A percentile compares a stretch with the other conserved stretches of the same genome.
These are phyloP conservation scores for Camelus dromedarius DNA, from an alignment of 2,113 vertebrate species.

Conservation along the genomic window DNA sequence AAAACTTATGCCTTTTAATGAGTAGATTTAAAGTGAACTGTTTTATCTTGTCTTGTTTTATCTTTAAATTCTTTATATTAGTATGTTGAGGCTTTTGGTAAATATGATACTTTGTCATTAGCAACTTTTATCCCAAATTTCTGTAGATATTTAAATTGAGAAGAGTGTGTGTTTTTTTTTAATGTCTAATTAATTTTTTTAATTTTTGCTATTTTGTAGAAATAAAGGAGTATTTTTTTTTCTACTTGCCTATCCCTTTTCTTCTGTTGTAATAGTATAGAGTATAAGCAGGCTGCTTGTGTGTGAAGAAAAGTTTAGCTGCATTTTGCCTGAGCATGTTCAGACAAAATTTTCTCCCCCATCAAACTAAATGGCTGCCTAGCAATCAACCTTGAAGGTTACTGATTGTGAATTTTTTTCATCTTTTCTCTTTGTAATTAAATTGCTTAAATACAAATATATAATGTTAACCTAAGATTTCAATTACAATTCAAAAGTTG, in stretches of 20 bases:
- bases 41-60: constrained; percentile 2
- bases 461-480: constrained; percentile 50
- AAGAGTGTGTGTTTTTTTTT: background rate
- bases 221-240: background rate
- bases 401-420: background rate
- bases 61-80: background rate
- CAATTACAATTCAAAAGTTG: constrained; percentile 50
- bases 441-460: constrained; percentile 22
- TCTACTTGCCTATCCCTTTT: background rate
- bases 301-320: background rate
- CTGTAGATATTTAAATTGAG: constrained; percentile 24
- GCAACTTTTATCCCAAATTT: background rate
- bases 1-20: background rate
- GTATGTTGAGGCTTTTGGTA: constrained; percentile 9
- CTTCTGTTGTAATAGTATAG: background rate
- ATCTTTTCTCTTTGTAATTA: constrained; percentile 8
- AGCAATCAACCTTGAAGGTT: background rate
- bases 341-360: constrained; percentile 41
- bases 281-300: background rate
- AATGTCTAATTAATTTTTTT: background rate
- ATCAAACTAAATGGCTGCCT: constrained; percentile 56
- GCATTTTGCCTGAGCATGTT: constrained; percentile 51
- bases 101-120: background rate
- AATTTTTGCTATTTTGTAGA: background rate
- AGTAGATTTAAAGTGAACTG: background rate